Evolutionary conservation across 2,888 invertebrate genomes (phyloP), one percentile per base, ranked within the genome.

Genomic region (Agrilus mali): DNA sequence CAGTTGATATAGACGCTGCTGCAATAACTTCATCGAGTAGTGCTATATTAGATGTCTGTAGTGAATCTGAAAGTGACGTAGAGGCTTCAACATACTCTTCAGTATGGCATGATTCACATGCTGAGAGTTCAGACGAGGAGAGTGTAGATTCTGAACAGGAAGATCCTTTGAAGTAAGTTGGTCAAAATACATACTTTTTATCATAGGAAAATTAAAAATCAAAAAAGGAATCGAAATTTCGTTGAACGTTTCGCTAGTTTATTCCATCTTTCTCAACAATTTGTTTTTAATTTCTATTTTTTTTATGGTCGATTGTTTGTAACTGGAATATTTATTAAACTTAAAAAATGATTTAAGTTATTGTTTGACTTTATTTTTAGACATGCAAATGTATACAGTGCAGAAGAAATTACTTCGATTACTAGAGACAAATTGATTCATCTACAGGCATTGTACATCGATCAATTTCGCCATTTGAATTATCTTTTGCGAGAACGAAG

Each of bases 311-410:
- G n/a, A n/a, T n/a, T n/a, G n/a, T n/a, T n/a, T n/a, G n/a, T n/a
- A n/a, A n/a, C n/a, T n/a, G n/a, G n/a, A 14, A 8, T 10, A 16
- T 2, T 15, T 41, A 36, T 16, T 17, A 4, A 17, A 17, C 4
- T 17, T 17, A 17, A 17, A 32, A 41, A 35, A 35, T 45, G 20
- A 8, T 40, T 34, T 17, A 8, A 51, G 54, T 55, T 49, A 57
- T 51, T 61, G 49, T 56, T 60, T 51, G 58, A n/a, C n/a, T n/a
- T n/a, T n/a, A n/a, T 58, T 66, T 67, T 38, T 66, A 92, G 90
- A 67, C 84, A 86, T 61, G 89, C 92, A 1, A 88, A 88, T 10
- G 82, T 90, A 0, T 93, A 80, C 62, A 90, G 93, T 0, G 84
- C 86, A 0, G 89, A 94, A 57, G 93, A 94, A 64, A 86, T 87